Evolutionary conservation across 2,797 vertebrate genomes (phyloP).

Genomic region (Periophthalmus magnuspinnatus): DNA sequence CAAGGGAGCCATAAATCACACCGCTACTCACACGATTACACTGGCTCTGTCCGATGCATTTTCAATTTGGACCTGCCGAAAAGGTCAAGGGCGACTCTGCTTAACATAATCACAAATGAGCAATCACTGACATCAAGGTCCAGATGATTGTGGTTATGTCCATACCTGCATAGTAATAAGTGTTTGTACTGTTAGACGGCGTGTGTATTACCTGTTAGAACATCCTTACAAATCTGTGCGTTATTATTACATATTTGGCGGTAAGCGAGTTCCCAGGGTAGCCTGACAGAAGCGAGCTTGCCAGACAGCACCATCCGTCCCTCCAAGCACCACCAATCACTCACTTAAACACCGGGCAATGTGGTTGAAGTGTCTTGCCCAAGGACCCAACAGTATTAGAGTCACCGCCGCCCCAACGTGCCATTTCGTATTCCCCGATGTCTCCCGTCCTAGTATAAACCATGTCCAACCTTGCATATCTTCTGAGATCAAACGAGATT

Average conservation of each 20-base stretch:
- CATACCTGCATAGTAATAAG: constrained; percentile 4
- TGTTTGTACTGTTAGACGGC: background rate
- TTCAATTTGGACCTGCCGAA: constrained; percentile 5
- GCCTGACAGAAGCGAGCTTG: too few relatives aligned
- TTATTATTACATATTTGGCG: background rate
- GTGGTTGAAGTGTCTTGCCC: too few relatives aligned
- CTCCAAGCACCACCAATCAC: too few relatives aligned
- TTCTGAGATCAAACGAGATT: too few relatives aligned
- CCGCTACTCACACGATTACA: background rate
- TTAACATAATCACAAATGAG: constrained; percentile 11
- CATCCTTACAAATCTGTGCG: background rate
- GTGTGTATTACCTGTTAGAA: background rate
- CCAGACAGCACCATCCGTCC: too few relatives aligned
- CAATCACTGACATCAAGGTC: constrained; percentile 2
- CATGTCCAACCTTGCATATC: too few relatives aligned
- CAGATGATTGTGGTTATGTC: constrained; percentile 6
- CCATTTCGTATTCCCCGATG: too few relatives aligned
- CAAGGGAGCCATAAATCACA: constrained; percentile 7
- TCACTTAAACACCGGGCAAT: background rate
- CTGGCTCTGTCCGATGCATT: background rate
- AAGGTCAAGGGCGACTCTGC: constrained; percentile 3
- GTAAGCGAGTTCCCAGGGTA: background rate
- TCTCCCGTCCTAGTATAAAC: too few relatives aligned
- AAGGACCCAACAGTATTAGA: too few relatives aligned
- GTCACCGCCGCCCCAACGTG: too few relatives aligned